Evolutionary conservation across 2,888 invertebrate species (phyloP).

Genomic region (Pediacus dermestoides): DNA sequence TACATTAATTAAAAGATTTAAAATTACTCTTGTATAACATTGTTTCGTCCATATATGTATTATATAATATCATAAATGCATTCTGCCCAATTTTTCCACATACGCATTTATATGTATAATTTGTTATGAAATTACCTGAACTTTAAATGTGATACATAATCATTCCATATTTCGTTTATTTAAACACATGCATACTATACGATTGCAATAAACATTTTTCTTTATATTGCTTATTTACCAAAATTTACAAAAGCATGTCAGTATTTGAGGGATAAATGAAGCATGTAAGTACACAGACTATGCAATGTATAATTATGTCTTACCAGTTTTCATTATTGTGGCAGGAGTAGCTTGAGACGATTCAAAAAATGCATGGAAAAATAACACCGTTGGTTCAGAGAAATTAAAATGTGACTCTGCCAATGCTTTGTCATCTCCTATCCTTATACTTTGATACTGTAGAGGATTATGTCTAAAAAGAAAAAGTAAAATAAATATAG

Average conservation of each 20-base stretch:
- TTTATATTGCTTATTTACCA: no score
- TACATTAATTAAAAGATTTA: no score
- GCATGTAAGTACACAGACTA: slow-evolving; percentile 8
- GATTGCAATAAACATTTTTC: no score
- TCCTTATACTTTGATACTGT: slow-evolving; percentile 49
- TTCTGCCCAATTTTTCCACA: no score
- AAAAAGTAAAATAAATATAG: slow-evolving; percentile 9
- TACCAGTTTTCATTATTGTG: slow-evolving; percentile 55
- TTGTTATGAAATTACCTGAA: no score
- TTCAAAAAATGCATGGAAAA: slow-evolving; percentile 65
- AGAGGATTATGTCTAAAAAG: slow-evolving; percentile 56
- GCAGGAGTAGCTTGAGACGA: slow-evolving; percentile 56
- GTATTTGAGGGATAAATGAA: slow-evolving; percentile 9
- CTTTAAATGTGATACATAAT: no score
- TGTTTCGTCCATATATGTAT: no score
- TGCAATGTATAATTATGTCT: slow-evolving; percentile 17
- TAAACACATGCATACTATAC: no score
- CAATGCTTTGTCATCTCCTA: slow-evolving; percentile 55
- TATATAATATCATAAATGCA: no score
- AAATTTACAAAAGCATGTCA: slow-evolving; percentile 10
- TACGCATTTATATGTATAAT: no score
- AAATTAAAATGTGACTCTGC: slow-evolving; percentile 59
- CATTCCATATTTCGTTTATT: no score
- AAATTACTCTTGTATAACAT: no score
- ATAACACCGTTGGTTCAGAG: slow-evolving; percentile 56